Percentiles rank a stretch among this genome's conserved stretches.
These are phyloP conservation scores for Cepaea nemoralis DNA, from an alignment of 1,140 invertebrate genomes.

Conservation along the genomic window DNA sequence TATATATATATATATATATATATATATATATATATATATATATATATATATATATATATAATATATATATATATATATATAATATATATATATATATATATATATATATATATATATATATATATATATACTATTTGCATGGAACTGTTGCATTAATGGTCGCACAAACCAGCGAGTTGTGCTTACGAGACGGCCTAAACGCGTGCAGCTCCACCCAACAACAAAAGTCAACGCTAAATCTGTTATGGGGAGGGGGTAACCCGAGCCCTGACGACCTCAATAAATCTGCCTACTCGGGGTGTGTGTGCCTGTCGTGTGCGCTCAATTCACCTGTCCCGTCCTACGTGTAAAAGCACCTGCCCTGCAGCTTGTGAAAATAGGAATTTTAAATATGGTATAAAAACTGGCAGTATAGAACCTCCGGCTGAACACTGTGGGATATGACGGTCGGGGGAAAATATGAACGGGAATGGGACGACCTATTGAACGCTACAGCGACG, in stretches of 20 bases:
- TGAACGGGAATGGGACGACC: neutral
- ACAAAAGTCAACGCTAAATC: slow-evolving; percentile 7
- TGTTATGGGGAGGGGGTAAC: slow-evolving; percentile 17
- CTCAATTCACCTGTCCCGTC: slow-evolving; percentile 32
- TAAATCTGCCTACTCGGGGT: slow-evolving; percentile 35
- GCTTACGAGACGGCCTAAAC: neutral
- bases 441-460: neutral
- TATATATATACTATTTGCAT: too few species aligned
- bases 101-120: too few species aligned
- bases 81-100: too few species aligned
- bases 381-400: slow-evolving; percentile 37
- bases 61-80: too few species aligned
- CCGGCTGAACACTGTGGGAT: neutral
- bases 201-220: slow-evolving; percentile 14
- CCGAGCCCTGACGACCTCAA: slow-evolving; percentile 29
- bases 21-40: too few species aligned
- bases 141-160: neutral
- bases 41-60: too few species aligned
- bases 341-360: slow-evolving; percentile 36
- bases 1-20: too few species aligned
- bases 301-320: slow-evolving; percentile 15
- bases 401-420: neutral
- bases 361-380: slow-evolving; percentile 23
- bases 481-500: neutral
- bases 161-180: neutral